phyloP scores from a whole-genome alignment of 2,113 vertebrate species.

The Colossoma macropomum region DNA sequence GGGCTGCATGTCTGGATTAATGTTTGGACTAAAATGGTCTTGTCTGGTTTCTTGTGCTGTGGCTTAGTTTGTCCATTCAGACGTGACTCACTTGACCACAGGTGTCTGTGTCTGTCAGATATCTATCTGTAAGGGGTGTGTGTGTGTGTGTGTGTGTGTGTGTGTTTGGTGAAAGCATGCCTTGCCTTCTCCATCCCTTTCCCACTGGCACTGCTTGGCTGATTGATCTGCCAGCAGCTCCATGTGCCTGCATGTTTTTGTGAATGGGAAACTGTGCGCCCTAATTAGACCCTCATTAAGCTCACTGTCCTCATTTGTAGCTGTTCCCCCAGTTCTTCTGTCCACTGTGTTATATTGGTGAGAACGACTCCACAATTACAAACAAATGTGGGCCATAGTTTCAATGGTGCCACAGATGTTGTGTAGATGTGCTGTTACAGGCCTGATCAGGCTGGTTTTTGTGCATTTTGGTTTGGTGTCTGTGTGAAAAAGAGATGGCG shows the following conservation, averaged over 20 bases:
- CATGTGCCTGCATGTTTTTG: conserved; percentile 45
- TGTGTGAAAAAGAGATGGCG: too few relatives aligned
- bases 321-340: neutral
- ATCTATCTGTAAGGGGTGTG: conserved; percentile 3
- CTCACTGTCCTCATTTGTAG: neutral
- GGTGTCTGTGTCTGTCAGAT: neutral
- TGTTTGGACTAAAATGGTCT: neutral
- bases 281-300: conserved; percentile 7
- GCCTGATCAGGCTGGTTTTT: too few relatives aligned
- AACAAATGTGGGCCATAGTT: neutral
- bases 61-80: neutral
- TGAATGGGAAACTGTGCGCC: conserved; percentile 17
- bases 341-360: neutral
- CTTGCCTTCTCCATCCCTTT: conserved; percentile 24
- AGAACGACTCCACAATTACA: neutral
- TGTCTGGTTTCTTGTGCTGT: neutral
- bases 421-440: too few relatives aligned
- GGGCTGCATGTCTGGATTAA: neutral
- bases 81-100: neutral
- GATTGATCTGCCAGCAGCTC: conserved; percentile 46
- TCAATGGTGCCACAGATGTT: neutral
- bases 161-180: neutral
- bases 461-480: too few relatives aligned
- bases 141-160: conserved; percentile 11
- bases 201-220: conserved; percentile 22